Conservation (phyloP, 2,797 vertebrate genomes). For the Emydoidea blandingii region DNA sequence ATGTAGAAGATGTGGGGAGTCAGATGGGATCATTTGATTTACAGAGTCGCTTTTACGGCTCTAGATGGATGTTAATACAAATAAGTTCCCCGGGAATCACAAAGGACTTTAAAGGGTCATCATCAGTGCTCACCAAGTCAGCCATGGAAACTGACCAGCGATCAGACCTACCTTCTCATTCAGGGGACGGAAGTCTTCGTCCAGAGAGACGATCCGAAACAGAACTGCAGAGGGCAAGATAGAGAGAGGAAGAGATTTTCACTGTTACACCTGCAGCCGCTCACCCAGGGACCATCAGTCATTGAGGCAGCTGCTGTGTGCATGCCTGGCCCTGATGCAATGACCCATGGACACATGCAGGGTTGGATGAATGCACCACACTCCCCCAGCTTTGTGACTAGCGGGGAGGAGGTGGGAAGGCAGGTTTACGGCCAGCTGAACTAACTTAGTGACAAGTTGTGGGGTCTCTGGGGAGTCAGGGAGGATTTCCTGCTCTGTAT, state of each 20-base stretch:
- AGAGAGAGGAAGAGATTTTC: too few relatives aligned
- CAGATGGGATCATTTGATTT: too few relatives aligned
- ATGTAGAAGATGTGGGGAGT: too few relatives aligned
- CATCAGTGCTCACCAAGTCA: not conserved
- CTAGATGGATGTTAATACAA: not conserved
- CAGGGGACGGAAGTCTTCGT: conserved; percentile 80
- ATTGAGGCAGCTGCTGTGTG: too few relatives aligned
- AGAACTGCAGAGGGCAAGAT: conserved; percentile 85
- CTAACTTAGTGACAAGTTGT: not conserved
- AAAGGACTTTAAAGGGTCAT: not conserved
- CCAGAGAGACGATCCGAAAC: conserved; percentile 86
- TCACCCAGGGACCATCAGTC: too few relatives aligned
- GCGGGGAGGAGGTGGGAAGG: not conserved
- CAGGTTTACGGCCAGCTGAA: rapidly evolving
- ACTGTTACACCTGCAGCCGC: too few relatives aligned
- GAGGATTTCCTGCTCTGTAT: too few relatives aligned
- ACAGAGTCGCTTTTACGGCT: not conserved
- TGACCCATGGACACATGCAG: too few relatives aligned
- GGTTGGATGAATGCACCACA: too few relatives aligned
- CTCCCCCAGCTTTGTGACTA: not conserved
- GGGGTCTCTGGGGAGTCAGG: not conserved
- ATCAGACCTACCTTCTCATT: conserved; percentile 75
- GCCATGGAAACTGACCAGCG: not conserved
- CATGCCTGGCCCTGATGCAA: too few relatives aligned
- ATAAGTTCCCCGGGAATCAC: not conserved